Conservation (phyloP, 1,140 invertebrate genomes). For the Mycetomoellerius zeteki region DNA sequence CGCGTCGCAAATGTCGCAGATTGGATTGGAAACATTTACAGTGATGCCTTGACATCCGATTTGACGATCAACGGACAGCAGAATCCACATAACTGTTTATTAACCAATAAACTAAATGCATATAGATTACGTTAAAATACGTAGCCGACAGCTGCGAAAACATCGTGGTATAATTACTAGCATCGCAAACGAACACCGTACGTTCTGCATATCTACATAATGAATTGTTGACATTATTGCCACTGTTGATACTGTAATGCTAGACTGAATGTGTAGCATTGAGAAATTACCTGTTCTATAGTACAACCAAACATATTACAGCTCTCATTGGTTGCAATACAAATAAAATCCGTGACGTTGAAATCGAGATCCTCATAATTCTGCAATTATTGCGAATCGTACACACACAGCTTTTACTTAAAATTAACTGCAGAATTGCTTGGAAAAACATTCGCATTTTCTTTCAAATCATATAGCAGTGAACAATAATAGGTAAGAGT, state of each 20-base stretch:
- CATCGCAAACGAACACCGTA: background rate
- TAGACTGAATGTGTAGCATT: background rate
- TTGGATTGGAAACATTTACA: background rate
- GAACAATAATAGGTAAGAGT: background rate
- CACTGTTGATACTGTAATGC: constrained; percentile 21
- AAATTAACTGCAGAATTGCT: background rate
- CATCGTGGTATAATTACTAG: background rate
- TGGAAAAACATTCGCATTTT: background rate
- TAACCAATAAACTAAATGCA: constrained; percentile 22
- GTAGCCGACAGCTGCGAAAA: constrained; percentile 16
- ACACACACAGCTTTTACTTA: background rate
- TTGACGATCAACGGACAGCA: background rate
- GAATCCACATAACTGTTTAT: background rate
- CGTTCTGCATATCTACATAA: background rate
- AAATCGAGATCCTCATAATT: background rate
- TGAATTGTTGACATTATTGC: constrained; percentile 44
- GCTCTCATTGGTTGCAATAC: background rate
- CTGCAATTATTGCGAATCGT: background rate
- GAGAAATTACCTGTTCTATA: constrained; percentile 3
- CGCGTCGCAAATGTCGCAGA: background rate
- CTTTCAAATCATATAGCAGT: background rate
- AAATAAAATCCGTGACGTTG: background rate
- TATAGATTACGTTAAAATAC: constrained; percentile 20
- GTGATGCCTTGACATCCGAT: background rate
- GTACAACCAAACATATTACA: background rate